These are phyloP conservation scores for Apeltes quadracus DNA, from an alignment of 2,113 vertebrate species.

Conservation along the genomic window DNA sequence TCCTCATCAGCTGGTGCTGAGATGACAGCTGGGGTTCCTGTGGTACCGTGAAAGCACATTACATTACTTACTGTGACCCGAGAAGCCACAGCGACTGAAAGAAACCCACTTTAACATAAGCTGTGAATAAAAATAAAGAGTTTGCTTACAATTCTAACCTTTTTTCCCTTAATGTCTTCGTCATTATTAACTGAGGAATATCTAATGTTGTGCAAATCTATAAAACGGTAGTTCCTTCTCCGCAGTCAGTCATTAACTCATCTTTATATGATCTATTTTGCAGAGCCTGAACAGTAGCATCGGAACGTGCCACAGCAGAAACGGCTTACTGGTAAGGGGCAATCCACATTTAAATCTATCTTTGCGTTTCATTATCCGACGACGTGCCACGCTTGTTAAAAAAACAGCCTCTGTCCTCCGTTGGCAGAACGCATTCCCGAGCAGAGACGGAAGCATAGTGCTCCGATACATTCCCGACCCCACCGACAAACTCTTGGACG, in stretches of 20 bases:
- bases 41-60: constrained; percentile 24
- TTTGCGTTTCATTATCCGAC: background rate
- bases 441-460: constrained; percentile 88
- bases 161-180: background rate
- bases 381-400: background rate
- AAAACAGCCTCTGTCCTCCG: constrained; percentile 20
- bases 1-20: constrained; percentile 32
- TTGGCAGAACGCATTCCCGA: constrained; percentile 81
- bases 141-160: background rate
- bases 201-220: constrained; percentile 2
- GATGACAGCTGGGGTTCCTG: constrained; percentile 29
- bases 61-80: constrained; percentile 18
- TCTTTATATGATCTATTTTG: constrained; percentile 38
- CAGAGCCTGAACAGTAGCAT: constrained; percentile 80
- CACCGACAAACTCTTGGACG: constrained; percentile 85
- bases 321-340: constrained; percentile 66
- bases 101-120: background rate
- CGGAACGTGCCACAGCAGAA: constrained; percentile 75
- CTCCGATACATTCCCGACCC: constrained; percentile 95
- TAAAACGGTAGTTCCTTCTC: background rate
- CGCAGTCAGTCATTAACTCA: background rate
- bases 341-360: background rate
- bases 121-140: background rate
- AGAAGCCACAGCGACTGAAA: constrained; percentile 5
- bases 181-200: background rate